Evolutionary conservation across 2,113 vertebrate genomes (phyloP), one percentile per base, ranked within the genome.

Genomic region (Ictalurus furcatus): DNA sequence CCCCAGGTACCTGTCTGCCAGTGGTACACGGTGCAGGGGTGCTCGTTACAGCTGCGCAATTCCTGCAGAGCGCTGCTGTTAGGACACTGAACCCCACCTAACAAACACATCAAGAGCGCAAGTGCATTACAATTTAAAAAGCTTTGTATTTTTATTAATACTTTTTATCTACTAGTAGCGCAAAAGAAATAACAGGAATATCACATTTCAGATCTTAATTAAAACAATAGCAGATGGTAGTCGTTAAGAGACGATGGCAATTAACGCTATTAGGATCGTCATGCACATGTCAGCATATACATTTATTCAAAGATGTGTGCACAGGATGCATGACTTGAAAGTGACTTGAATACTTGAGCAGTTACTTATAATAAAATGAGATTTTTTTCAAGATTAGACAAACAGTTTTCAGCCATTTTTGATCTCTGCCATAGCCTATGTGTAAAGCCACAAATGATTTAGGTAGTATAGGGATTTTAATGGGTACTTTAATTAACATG

Each of bases 1-100:
- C 98, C 98, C 98, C 98, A 99, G 0, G 95, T 90, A 21, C 98
- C 97, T 0, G 97, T 98, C 93, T 99, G 98, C 98, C 98, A 99
- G 89, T 99, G 98, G 93, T 99, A 99, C 73, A 99, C 98, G 0
- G 98, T 99, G 91, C 98, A 99, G 0, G 98, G 96, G 92, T 99
- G 97, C 25, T 98, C 97, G 0, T 99, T 99, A 92, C 98, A 99
- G 96, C 93, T 97, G 85, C 98, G 97, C 0, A 93, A 94, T 92
- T 99, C 97, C 94, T 97, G 98, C n/a, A 99, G 94, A 37, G 97
- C 93, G 44, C 97, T 99, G 83, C 89, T 95, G 67, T 99, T 99
- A 52, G 98, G 98, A 91, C 98, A 99, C 79, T 94, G 98, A 9
- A 93, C 23, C 84, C 97, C 97, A 91, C 97, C 98, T 99, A 89